Evolutionary conservation across 1,140 invertebrate genomes (phyloP).

Genomic region (Aphelenchoides besseyi): DNA sequence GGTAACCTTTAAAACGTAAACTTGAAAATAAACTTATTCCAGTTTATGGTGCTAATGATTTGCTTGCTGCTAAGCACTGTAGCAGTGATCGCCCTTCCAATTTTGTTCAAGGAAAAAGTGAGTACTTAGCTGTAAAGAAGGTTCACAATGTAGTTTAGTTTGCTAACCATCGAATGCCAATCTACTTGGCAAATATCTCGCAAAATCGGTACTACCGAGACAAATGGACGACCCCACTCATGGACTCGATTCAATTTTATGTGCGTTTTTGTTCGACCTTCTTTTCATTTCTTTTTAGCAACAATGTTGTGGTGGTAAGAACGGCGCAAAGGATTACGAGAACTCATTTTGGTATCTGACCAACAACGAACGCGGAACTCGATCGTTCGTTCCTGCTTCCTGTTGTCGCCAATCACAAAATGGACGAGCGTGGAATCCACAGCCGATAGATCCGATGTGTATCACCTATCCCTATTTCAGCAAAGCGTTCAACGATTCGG

Average conservation of each 20-base stretch:
- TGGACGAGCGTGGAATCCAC: constrained; percentile 53
- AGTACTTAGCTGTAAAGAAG: not conserved
- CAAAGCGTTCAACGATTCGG: constrained; percentile 52
- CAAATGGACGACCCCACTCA: constrained; percentile 51
- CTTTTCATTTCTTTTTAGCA: constrained; percentile 49
- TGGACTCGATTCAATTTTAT: constrained; percentile 58
- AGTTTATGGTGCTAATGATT: constrained; percentile 47
- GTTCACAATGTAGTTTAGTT: constrained; percentile 51
- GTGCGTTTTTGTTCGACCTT: constrained; percentile 37
- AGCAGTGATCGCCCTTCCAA: constrained; percentile 42
- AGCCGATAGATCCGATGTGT: constrained; percentile 58
- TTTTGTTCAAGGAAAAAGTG: constrained; percentile 53
- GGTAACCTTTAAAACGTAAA: constrained; percentile 22
- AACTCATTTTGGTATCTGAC: constrained; percentile 61
- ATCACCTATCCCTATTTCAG: constrained; percentile 55
- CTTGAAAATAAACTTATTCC: constrained; percentile 34
- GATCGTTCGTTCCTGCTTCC: constrained; percentile 54
- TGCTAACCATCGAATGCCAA: constrained; percentile 41
- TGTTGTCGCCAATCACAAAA: constrained; percentile 58
- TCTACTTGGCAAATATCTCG: constrained; percentile 56
- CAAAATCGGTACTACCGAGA: constrained; percentile 59
- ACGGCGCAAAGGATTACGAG: constrained; percentile 52
- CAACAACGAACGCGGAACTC: constrained; percentile 57
- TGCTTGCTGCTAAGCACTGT: constrained; percentile 43
- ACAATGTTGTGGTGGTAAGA: constrained; percentile 55